A percentile compares a stretch with the other conserved stretches of the same genome.
phyloP scores from a whole-genome alignment of 1,140 invertebrate species.

The Leguminivora glycinivorella region DNA sequence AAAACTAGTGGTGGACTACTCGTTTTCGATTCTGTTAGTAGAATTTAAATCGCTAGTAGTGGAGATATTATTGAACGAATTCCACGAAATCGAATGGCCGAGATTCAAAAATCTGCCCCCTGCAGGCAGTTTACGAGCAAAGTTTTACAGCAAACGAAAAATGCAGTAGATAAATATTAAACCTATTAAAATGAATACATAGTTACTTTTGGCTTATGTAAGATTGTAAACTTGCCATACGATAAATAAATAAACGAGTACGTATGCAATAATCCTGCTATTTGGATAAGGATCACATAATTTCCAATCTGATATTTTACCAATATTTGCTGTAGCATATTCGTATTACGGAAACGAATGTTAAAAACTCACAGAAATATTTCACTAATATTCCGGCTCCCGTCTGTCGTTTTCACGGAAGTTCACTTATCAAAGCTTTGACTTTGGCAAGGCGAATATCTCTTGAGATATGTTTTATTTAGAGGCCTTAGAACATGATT shows the following conservation, averaged over 20 bases:
- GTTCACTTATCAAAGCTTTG: slow-evolving; percentile 9
- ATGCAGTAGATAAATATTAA: neutral
- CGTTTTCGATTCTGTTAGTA: too few relatives aligned
- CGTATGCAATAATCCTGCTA: neutral
- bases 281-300: neutral
- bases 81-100: too few relatives aligned
- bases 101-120: too few relatives aligned
- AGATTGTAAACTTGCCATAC: too few relatives aligned
- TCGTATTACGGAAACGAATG: neutral
- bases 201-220: too few relatives aligned
- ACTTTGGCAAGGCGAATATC: neutral
- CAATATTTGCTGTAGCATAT: neutral
- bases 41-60: too few relatives aligned
- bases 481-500: neutral
- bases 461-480: neutral
- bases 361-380: neutral
- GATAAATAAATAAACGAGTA: too few relatives aligned
- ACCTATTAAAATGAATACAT: too few relatives aligned
- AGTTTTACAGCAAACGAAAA: neutral
- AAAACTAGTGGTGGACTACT: too few relatives aligned
- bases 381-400: neutral
- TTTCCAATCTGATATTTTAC: neutral
- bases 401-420: slow-evolving; percentile 11
- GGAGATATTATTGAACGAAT: too few relatives aligned
- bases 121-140: neutral